These are phyloP conservation scores for Betta splendens DNA, from an alignment of 2,797 vertebrate genomes.

Conservation along the genomic window DNA sequence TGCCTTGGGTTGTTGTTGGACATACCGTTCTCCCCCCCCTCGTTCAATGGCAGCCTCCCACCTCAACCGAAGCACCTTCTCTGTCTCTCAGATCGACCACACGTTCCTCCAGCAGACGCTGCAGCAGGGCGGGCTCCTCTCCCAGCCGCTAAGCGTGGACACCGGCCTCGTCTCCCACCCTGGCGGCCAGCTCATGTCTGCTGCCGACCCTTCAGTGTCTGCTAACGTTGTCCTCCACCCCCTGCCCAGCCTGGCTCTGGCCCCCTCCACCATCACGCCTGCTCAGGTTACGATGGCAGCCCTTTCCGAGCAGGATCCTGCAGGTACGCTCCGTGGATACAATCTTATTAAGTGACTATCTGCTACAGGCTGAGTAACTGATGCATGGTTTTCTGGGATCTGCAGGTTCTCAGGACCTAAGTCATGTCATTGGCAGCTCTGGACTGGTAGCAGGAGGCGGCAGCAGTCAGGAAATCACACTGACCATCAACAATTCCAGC, in stretches of 20 bases:
- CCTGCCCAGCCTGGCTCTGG: conserved; percentile 89
- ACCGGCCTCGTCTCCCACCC: conserved; percentile 78
- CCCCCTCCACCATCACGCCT: conserved; percentile 84
- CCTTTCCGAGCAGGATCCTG: conserved; percentile 87
- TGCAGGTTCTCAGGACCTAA: conserved; percentile 90
- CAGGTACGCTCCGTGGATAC: conserved; percentile 74
- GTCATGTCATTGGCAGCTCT: conserved; percentile 88
- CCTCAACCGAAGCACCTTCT: conserved; percentile 16
- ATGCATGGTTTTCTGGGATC: background rate
- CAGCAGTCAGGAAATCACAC: conserved; percentile 91
- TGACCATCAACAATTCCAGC: conserved; percentile 97
- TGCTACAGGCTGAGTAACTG: background rate
- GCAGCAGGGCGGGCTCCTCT: conserved; percentile 90
- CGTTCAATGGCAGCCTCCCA: background rate
- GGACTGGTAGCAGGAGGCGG: conserved; percentile 83
- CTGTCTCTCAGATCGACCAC: conserved; percentile 87
- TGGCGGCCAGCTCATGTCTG: conserved; percentile 81
- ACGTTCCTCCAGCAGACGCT: conserved; percentile 93
- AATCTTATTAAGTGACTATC: no score
- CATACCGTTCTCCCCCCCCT: background rate
- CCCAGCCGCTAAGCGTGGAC: conserved; percentile 88
- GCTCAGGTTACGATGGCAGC: conserved; percentile 86
- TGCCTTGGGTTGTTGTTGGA: background rate
- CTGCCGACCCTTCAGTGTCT: conserved; percentile 82
- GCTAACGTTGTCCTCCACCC: conserved; percentile 94